Evolutionary conservation across 2,888 invertebrate species (phyloP), one percentile per base, ranked within the genome.

Genomic region (Hetaerina titia): DNA sequence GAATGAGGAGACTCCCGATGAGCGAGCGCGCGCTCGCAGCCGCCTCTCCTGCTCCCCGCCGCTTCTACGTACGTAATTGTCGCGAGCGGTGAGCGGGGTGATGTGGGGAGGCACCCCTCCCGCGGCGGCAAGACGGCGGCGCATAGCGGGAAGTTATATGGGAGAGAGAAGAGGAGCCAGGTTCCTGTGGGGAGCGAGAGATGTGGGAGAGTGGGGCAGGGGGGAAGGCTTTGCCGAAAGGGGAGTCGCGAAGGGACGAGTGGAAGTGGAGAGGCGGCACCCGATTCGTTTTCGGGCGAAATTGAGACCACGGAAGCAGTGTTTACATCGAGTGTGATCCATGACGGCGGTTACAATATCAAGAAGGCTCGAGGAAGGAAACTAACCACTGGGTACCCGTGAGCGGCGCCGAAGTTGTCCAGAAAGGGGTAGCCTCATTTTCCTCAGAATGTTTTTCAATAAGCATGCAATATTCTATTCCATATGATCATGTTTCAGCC

Each of bases 11-110:
- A 45, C 45, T 45, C 45, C 45, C 45, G 45, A 45, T 45, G 69
- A 15, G 69, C 69, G 69, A 15, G 69, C 69, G 17, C 69, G 22
- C 8, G 22, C 22, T 69, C 69, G 8, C 19, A 15, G 69, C 19
- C 19, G 69, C 69, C 7, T 69, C 22, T 7, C 7, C 69, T 22
- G 69, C 69, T 69, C 69, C 22, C 69, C 19, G 69, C 90, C 90
- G 60, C 90, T 88, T 25, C 90, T 63, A 19, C 64, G 45, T 64
- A 90, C 64, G 90, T 64, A 90, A 90, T 90, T 90, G 45, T 64
- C 90, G 17, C 31, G 64, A 64, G 89, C 22, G 89, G 89, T 19
- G 13, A 56, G 45, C 15, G 17, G 88, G 45, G 56, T 4, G 45
- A 45, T 45, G 45, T 4, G 45, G 69, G 45, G 45, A 4, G 45